phyloP scores from a whole-genome alignment of 2,113 vertebrate genomes.

The Microtus montanus region DNA sequence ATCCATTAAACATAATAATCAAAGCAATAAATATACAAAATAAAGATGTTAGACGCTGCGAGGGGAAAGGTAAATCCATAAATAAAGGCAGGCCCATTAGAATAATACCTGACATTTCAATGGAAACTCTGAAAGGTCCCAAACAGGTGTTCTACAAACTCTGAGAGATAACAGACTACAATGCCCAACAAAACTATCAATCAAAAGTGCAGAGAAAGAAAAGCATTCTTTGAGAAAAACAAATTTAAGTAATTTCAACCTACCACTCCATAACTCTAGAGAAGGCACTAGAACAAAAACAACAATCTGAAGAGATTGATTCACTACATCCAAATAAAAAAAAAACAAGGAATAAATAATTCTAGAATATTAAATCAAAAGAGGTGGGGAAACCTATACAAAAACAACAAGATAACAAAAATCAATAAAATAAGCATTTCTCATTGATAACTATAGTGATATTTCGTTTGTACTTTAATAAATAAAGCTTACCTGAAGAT shows the following conservation, averaged over 20 bases:
- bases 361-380: neutral
- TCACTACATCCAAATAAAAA: neutral
- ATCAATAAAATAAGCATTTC: neutral
- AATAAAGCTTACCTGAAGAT: too few species aligned
- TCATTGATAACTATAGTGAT: neutral
- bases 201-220: neutral
- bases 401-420: neutral
- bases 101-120: neutral
- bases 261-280: neutral
- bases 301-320: neutral
- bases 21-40: too few species aligned
- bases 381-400: neutral
- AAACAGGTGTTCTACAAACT: neutral
- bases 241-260: neutral
- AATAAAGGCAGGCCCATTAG: too few species aligned
- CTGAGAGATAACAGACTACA: neutral
- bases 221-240: neutral
- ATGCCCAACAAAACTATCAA: neutral
- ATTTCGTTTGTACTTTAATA: too few species aligned
- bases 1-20: too few species aligned
- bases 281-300: neutral
- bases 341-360: neutral
- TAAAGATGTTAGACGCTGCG: too few species aligned
- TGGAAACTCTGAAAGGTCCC: neutral
- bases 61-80: too few species aligned